Evolutionary conservation across 1,140 invertebrate species (phyloP), one percentile per base, ranked within the genome.

Genomic region (Meloidogyne hapla): DNA sequence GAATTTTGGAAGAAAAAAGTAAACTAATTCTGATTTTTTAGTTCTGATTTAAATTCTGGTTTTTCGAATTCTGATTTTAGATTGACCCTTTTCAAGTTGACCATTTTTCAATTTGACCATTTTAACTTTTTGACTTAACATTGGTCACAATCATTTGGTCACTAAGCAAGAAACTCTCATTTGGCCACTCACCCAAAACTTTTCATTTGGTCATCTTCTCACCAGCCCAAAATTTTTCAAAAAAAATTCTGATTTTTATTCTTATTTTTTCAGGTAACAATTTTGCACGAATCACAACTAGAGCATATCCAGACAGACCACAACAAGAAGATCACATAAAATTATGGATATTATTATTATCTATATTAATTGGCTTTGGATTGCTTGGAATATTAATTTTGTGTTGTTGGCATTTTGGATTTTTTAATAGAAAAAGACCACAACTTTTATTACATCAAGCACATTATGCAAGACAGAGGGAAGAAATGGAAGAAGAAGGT

Each of bases 371-470:
- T n/a, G 79, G 79, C 1, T 65, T 82, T n/a, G 45, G 75, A 42
- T 40, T 82, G 13, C 67, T 81, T 21, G 69, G 33, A 12, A 62
- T 82, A 15, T 48, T 82, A 13, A 73, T 84, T 15, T 38, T 82
- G 4, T 71, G 77, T 23, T 83, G 79, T 38, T 77, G 67, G 21
- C 56, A 66, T 28, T 82, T 81, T 42, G 81, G 81, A 8, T 82
- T 82, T 64, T 82, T 82, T 42, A 82, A 84, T 56, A 69, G 80
- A 38, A 81, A 83, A 74, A 82, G 80, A 12, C 81, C 77, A 23
- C 26, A 70, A 28, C 38, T 67, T 12, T 15, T 28, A 21, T 71
- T 83, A 18, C 81, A 81, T 62, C 67, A 75, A 74, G 81, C 81
- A 18, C 56, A 81, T 62, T 76, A 77, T 63, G 25, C 72, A 15